Evolutionary conservation across 2,888 invertebrate genomes (phyloP).

Genomic region (Pristionchus exspectatus): DNA sequence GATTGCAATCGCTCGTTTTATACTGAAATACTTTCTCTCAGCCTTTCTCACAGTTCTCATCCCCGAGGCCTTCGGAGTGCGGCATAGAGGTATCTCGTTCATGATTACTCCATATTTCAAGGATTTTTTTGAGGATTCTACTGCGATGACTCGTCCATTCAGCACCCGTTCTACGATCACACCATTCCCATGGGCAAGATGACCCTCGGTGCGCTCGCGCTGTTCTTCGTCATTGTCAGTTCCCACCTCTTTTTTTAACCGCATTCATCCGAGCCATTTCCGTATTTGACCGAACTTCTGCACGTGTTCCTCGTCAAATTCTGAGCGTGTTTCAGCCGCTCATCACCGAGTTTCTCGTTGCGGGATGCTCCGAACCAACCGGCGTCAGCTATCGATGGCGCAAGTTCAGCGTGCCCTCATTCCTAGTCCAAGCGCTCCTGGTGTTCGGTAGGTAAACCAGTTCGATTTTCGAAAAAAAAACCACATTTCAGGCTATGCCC

Average conservation of each 20-base stretch:
- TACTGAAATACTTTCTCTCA: neutral
- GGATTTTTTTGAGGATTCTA: neutral
- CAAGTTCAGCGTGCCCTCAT: neutral
- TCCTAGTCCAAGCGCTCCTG: neutral
- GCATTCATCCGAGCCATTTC: no score
- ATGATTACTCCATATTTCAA: neutral
- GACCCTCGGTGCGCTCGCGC: neutral
- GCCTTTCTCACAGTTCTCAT: neutral
- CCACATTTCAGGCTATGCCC: neutral
- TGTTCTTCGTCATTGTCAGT: conserved; percentile 6
- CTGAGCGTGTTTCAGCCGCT: neutral
- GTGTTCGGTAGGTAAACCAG: neutral
- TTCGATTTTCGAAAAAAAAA: neutral
- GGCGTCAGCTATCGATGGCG: neutral
- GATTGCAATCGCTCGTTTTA: neutral
- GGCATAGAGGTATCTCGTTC: neutral
- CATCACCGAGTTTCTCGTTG: neutral
- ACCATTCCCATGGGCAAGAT: conserved; percentile 7
- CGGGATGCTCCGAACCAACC: neutral
- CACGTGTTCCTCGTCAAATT: no score
- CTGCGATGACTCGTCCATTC: neutral
- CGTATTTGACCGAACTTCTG: no score
- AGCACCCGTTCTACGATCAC: conserved; percentile 24
- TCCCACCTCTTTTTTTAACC: no score
- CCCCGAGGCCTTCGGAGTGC: neutral